Base-by-base conservation (phyloP, 2,797 vertebrate species). In the Crenichthys baileyi region DNA sequence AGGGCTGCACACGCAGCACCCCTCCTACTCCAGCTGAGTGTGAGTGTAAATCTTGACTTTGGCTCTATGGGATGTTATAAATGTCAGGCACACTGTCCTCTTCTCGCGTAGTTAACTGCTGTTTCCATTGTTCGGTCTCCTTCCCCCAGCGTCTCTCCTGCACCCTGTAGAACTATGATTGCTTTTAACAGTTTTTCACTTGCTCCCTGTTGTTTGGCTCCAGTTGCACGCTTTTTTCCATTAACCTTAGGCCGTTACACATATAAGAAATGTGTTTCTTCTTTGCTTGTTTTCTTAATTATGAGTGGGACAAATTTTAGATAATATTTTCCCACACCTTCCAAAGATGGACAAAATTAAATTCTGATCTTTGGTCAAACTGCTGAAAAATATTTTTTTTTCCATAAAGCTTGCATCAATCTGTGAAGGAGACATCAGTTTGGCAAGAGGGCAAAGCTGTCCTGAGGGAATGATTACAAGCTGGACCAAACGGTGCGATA, bases 41-140 rank as follows among this genome's bases (percentile, higher is more conserved):
- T 22, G 79, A 87, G 90, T 92, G 94, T 95, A 93, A 93, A 95
- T 93, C 92, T 94, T 90, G 89, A 93, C 89, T 90, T 86, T 89
- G 85, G 88, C 91, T 86, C 90, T 86, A 79, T 84, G 87, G 84
- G 91, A 93, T 91, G 92, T 93, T 94, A 94, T 94, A 94, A 94
- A 94, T 94, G 93, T 93, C 85, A 82, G 89, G 74, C 79, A 29
- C 58, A 75, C 87, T 85, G 88, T 91, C 92, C 87, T 90, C 88
- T 88, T 85, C 87, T 79, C 68, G 83, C 79, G 86, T 88, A 83
- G 90, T 93, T 95, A 95, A 95, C 94, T 95, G 90, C 89, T 22
- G 71, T 82, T 94, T 94, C 87, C 82, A 88, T 93, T 84, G 79
- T 61, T 87, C 79, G 84, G 65, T 81, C 86, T 80, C 82, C 79